Conservation (phyloP, 1,140 invertebrate genomes). For the Ips nitidus region DNA sequence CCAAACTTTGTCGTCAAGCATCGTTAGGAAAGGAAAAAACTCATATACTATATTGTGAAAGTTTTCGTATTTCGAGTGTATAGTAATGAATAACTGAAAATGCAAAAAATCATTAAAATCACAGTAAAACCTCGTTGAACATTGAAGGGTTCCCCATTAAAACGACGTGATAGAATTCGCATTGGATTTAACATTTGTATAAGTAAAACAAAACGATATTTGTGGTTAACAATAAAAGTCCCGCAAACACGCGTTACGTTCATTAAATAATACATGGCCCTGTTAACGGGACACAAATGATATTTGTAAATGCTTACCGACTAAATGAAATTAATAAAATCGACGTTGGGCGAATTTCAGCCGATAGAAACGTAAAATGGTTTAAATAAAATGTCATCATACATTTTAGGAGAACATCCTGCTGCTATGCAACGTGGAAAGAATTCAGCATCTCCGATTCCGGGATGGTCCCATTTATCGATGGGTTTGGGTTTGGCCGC, state of each 20-base stretch:
- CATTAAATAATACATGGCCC: neutral
- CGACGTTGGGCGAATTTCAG: neutral
- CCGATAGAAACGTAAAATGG: neutral
- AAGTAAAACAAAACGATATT: no score
- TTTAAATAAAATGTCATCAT: neutral
- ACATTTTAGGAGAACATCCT: slow-evolving; percentile 56
- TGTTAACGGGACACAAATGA: slow-evolving; percentile 5
- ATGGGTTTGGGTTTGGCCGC: slow-evolving; percentile 55
- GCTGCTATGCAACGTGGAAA: slow-evolving; percentile 60
- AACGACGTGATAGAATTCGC: no score
- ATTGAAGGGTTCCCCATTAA: no score
- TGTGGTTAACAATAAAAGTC: neutral
- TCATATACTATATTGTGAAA: no score
- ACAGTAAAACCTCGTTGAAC: no score
- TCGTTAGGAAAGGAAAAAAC: no score
- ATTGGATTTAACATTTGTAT: no score
- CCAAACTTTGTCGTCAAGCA: no score
- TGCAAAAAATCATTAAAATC: no score
- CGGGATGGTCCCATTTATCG: slow-evolving; percentile 57
- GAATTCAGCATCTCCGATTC: slow-evolving; percentile 57
- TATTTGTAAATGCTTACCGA: slow-evolving; percentile 11
- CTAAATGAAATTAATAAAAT: slow-evolving; percentile 17
- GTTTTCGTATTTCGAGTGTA: no score
- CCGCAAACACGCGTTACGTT: slow-evolving; percentile 1
- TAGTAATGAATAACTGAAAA: no score